Conservation (phyloP, 2,797 vertebrate genomes). For the Halcyon chelicuti region DNA sequence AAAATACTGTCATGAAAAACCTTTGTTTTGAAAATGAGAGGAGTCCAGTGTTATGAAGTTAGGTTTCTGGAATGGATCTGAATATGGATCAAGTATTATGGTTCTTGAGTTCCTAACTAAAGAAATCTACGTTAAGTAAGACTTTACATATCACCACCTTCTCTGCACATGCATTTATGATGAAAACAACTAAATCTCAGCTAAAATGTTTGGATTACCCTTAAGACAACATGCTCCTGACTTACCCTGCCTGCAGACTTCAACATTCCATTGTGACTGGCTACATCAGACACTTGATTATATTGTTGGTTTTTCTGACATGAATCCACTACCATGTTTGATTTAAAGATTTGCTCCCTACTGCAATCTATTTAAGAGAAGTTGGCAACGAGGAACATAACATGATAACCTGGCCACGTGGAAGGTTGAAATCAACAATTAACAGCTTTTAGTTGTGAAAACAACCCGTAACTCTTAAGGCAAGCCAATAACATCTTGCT, state of each 20-base stretch:
- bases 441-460: constrained; percentile 82
- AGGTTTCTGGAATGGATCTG: not conserved
- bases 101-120: not conserved
- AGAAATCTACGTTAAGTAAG: not conserved
- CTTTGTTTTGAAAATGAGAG: not conserved
- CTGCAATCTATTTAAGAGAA: constrained; percentile 58
- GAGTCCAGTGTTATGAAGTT: not conserved
- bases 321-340: constrained; percentile 51
- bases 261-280: not conserved
- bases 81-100: not conserved
- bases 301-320: constrained; percentile 38
- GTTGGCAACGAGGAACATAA: not conserved
- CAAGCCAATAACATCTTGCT: constrained; percentile 76
- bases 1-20: no score
- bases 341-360: constrained; percentile 62
- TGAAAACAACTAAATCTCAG: not conserved
- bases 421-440: constrained; percentile 81
- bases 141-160: not conserved
- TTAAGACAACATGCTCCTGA: not conserved
- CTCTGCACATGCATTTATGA: not conserved
- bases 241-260: not conserved
- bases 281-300: not conserved
- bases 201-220: not conserved
- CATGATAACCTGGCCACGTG: constrained; percentile 46
- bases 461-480: constrained; percentile 76